phyloP scores from a whole-genome alignment of 2,888 invertebrate species.

The Chloromyia formosa region DNA sequence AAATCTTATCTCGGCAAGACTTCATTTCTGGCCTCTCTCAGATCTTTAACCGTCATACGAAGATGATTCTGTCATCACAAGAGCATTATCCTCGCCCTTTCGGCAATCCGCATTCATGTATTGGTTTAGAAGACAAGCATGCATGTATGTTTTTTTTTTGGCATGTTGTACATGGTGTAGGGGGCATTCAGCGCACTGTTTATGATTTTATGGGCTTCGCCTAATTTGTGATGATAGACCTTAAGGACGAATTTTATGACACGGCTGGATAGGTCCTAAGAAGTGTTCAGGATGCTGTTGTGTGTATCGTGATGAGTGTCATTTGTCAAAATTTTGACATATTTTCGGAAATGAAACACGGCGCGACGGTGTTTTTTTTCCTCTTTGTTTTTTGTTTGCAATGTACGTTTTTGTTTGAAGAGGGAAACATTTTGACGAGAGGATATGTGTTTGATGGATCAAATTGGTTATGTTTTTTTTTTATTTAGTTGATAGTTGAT shows the following conservation, averaged over 20 bases:
- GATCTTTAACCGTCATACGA: too few relatives aligned
- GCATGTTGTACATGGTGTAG: constrained; percentile 12
- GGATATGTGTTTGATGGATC: background rate
- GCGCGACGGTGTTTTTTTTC: background rate
- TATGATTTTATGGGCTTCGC: constrained; percentile 38
- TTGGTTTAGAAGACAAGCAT: background rate
- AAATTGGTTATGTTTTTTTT: constrained; percentile 7
- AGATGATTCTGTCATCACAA: too few relatives aligned
- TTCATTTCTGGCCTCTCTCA: background rate
- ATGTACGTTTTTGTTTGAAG: background rate
- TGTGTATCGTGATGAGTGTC: constrained; percentile 33
- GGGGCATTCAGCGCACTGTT: constrained; percentile 25
- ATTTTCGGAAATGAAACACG: constrained; percentile 6
- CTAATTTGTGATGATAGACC: constrained; percentile 41
- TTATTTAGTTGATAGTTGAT: constrained; percentile 3
- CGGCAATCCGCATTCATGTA: constrained; percentile 1
- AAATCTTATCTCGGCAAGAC: constrained; percentile 21
- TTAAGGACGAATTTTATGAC: constrained; percentile 40
- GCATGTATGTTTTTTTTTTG: background rate
- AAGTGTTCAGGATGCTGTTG: constrained; percentile 25
- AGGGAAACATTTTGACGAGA: constrained; percentile 5
- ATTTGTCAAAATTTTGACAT: constrained; percentile 41
- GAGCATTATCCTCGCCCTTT: background rate
- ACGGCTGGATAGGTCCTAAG: constrained; percentile 17
- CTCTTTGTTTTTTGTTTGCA: background rate